Percentiles rank a stretch among this genome's conserved stretches.
Evolutionary conservation across 1,140 invertebrate genomes (phyloP).

Genomic region (Cataglyphis hispanica): DNA sequence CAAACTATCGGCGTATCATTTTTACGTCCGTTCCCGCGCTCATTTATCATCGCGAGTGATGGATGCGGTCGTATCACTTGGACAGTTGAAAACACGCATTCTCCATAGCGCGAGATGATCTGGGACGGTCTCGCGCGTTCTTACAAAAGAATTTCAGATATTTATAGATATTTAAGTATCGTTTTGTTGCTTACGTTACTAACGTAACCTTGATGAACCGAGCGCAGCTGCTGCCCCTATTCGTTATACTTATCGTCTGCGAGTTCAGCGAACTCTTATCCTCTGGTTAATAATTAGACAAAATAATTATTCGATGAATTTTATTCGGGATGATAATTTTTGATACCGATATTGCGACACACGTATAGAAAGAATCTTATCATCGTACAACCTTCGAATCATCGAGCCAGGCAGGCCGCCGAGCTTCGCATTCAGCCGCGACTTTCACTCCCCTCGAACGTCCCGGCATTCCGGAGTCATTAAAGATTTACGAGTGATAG

Average conservation of each 20-base stretch:
- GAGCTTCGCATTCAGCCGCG: constrained; percentile 42
- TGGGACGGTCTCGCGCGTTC: neutral
- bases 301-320: neutral
- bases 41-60: constrained; percentile 56
- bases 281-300: neutral
- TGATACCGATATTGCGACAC: neutral
- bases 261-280: neutral
- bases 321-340: neutral
- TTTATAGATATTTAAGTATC: constrained; percentile 23
- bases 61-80: constrained; percentile 48
- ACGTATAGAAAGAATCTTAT: neutral
- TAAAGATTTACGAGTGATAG: constrained; percentile 60
- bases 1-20: constrained; percentile 52
- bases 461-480: constrained; percentile 70
- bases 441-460: constrained; percentile 73
- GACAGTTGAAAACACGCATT: constrained; percentile 55
- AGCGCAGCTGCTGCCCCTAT: neutral
- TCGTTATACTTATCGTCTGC: neutral
- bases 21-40: constrained; percentile 43
- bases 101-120: constrained; percentile 3
- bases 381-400: constrained; percentile 60
- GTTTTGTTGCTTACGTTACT: neutral
- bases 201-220: constrained; percentile 27
- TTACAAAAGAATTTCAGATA: constrained; percentile 21
- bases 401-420: constrained; percentile 15